phyloP scores from a whole-genome alignment of 2,888 invertebrate species.

The Polyommatus iphigenia region DNA sequence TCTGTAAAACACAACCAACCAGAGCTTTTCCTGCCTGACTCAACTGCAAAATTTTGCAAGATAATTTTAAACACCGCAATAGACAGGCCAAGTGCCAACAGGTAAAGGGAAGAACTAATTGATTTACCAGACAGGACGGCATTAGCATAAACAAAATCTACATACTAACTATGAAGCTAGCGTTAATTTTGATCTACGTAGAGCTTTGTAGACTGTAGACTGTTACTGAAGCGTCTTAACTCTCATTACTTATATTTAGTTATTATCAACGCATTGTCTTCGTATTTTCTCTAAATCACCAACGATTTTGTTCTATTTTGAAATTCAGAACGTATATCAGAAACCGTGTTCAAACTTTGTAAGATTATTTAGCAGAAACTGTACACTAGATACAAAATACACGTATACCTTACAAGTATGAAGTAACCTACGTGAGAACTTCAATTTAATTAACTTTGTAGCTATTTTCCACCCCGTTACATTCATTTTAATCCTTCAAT shows the following conservation, averaged over 20 bases:
- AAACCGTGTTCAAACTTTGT: background rate
- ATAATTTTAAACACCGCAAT: background rate
- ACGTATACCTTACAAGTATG: background rate
- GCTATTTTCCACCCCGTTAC: background rate
- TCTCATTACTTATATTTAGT: no score
- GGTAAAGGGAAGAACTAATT: background rate
- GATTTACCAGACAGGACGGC: background rate
- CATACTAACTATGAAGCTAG: background rate
- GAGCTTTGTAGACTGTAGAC: background rate
- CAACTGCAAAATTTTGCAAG: background rate
- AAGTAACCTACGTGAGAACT: background rate
- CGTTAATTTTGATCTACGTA: background rate
- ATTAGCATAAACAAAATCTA: background rate
- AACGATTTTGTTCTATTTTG: no score
- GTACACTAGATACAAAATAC: background rate
- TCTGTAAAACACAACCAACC: background rate
- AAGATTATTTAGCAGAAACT: background rate
- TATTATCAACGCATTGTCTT: no score
- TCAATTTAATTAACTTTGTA: background rate
- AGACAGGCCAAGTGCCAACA: background rate
- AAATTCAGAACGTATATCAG: no score
- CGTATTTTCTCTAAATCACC: no score
- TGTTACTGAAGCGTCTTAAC: no score
- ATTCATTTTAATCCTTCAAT: constrained; percentile 6
- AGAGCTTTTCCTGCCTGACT: background rate